These are phyloP conservation scores for Eulemur mongoz DNA, from an alignment of 2,797 vertebrate species.

Conservation along the genomic window DNA sequence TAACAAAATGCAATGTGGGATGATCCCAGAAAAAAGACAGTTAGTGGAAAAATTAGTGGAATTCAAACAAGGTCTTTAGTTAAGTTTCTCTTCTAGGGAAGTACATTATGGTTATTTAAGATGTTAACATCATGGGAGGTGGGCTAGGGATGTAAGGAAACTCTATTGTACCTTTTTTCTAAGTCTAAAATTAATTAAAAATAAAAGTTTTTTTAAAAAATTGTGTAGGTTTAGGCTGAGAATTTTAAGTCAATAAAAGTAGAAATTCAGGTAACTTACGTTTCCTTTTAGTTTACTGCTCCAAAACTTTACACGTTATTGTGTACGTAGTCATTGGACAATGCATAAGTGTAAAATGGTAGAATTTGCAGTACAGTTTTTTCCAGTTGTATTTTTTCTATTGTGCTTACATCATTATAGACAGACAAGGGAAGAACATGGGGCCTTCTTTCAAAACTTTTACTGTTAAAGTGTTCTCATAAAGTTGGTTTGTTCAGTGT, in stretches of 20 bases:
- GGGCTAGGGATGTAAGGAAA: neutral
- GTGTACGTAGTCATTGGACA: neutral
- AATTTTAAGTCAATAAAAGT: slow-evolving; percentile 5
- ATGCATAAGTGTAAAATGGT: neutral
- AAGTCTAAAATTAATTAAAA: neutral
- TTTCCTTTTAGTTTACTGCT: neutral
- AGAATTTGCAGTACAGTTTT: neutral
- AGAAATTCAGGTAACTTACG: neutral
- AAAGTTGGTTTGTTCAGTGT: neutral
- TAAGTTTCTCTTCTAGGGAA: neutral
- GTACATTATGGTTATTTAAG: neutral
- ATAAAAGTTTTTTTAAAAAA: neutral
- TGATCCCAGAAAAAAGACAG: neutral
- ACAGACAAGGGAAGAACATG: neutral
- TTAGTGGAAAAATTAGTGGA: neutral
- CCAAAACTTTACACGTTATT: neutral
- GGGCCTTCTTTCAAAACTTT: neutral
- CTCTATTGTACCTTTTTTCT: neutral
- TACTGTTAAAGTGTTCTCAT: neutral
- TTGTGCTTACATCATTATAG: neutral
- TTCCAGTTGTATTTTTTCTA: neutral
- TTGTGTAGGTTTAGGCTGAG: neutral
- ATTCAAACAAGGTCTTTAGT: neutral
- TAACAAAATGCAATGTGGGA: neutral
- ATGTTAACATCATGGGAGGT: too few species aligned